Evolutionary conservation across 2,797 vertebrate species (phyloP).

Genomic region (Peromyscus nudipes): DNA sequence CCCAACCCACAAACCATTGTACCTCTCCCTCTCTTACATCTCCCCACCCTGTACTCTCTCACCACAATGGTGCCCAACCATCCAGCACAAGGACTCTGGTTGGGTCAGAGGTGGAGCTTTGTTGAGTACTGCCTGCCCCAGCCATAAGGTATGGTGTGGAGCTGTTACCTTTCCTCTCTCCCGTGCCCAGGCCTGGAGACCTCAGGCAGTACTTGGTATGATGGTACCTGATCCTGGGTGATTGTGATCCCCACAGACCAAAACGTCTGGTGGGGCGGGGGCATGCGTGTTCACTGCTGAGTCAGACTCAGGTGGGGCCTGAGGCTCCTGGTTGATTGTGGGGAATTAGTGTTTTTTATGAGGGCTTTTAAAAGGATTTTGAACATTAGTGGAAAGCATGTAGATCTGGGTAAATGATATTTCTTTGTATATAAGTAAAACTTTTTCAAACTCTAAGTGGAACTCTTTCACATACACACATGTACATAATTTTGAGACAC

Average conservation of each 20-base stretch:
- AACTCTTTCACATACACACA: slow-evolving; percentile 78
- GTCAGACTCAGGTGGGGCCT: not conserved
- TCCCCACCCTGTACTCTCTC: not conserved
- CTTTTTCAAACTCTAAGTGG: slow-evolving; percentile 86
- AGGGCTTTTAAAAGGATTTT: slow-evolving; percentile 56
- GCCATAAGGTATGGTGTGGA: not conserved
- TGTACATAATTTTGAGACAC: not conserved
- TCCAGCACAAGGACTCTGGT: not conserved
- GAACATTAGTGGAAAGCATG: not conserved
- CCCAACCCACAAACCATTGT: not conserved
- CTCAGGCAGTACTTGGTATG: not conserved
- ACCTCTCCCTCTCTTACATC: not conserved
- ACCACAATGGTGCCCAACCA: not conserved
- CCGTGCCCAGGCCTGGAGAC: not conserved
- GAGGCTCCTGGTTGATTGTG: not conserved
- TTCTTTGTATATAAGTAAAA: not conserved
- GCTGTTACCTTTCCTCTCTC: not conserved
- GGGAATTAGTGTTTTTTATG: not conserved
- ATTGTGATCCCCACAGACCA: not conserved
- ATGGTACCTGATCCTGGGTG: not conserved
- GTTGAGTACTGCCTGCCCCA: not conserved
- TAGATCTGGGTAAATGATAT: not conserved
- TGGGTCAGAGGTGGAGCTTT: not conserved
- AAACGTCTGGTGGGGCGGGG: not conserved
- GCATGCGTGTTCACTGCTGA: not conserved